A percentile compares a stretch with the other conserved stretches of the same genome.
phyloP scores from a whole-genome alignment of 2,113 vertebrate species.

The Xiphophorus couchianus region DNA sequence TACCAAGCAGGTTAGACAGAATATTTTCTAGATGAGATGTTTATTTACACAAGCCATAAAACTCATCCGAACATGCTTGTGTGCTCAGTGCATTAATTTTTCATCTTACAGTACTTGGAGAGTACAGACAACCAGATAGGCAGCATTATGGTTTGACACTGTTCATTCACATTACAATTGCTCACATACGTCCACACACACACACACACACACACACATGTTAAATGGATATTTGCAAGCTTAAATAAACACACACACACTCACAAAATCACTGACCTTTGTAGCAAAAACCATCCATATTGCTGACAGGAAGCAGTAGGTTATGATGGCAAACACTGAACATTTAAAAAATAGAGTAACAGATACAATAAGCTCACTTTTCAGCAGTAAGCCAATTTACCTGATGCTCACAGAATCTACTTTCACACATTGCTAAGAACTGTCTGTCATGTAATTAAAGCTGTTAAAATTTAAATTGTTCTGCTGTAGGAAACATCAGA shows the following conservation, averaged over 20 bases:
- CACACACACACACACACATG: neutral
- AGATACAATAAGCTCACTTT: neutral
- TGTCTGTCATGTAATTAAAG: neutral
- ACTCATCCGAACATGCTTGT: constrained; percentile 18
- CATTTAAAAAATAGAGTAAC: constrained; percentile 19
- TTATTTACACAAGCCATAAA: constrained; percentile 59
- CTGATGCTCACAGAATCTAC: no score
- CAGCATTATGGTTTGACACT: constrained; percentile 34
- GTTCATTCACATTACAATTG: constrained; percentile 25
- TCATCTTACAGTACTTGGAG: constrained; percentile 57
- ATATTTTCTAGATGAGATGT: constrained; percentile 50
- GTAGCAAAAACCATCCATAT: neutral
- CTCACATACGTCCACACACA: neutral
- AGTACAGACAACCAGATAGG: constrained; percentile 34
- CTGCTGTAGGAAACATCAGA: no score
- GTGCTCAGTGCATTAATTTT: constrained; percentile 60
- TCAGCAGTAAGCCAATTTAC: neutral
- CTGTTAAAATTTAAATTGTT: neutral
- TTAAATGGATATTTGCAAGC: neutral
- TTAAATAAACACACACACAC: neutral
- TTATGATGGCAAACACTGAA: constrained; percentile 22
- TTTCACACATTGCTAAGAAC: neutral
- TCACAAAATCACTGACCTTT: neutral
- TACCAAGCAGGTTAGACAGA: constrained; percentile 29
- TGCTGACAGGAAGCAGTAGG: constrained; percentile 35